Base-by-base conservation (phyloP, 2,888 invertebrate genomes). In the Oligia fasciuncula region DNA sequence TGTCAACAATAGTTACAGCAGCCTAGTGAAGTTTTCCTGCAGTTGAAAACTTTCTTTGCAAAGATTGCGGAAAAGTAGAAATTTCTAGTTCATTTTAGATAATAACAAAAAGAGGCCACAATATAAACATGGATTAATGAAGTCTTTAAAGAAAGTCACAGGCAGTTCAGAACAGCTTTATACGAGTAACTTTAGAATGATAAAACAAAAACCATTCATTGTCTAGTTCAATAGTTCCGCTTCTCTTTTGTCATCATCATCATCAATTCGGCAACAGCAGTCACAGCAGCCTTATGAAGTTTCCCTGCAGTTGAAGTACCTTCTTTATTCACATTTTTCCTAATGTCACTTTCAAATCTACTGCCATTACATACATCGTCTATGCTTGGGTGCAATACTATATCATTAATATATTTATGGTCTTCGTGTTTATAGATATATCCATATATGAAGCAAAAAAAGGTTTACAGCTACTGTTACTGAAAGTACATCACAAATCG, bases 401-500 rank as follows among this genome's bases (percentile, higher is more conserved):
- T 65, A 65, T 60, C 35, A 77, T 60, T n/a, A 43, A 63, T 57
- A 83, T 4, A 19, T 80, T 77, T 70, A 77, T 66, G 78, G 51
- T 35, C 51, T n/a, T 17, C 49, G 60, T 84, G 77, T 73, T 84
- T 62, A 40, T 66, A 49, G 54, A 78, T 23, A 73, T 73, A 66
- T 57, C 13, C 54, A 63, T 74, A 65, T 23, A 2, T 11, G 6
- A 43, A 54, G 29, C 43, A 5, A 80, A 81, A 81, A 76, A 76
- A 54, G 0, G 0, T 73, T 77, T 85, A n/a, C n/a, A n/a, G n/a
- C n/a, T n/a, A 79, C 65, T 46, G 65, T 78, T 79, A 83, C 46
- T 77, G 63, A 69, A 29, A n/a, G 60, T 68, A 73, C 69, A 74
- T 77, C 77, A 79, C 75, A 77, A 79, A 79, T 79, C 46, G 66